These are phyloP conservation scores for Ctenochaetus hawaiiensis DNA, from an alignment of 2,797 vertebrate genomes.

Conservation along the genomic window DNA sequence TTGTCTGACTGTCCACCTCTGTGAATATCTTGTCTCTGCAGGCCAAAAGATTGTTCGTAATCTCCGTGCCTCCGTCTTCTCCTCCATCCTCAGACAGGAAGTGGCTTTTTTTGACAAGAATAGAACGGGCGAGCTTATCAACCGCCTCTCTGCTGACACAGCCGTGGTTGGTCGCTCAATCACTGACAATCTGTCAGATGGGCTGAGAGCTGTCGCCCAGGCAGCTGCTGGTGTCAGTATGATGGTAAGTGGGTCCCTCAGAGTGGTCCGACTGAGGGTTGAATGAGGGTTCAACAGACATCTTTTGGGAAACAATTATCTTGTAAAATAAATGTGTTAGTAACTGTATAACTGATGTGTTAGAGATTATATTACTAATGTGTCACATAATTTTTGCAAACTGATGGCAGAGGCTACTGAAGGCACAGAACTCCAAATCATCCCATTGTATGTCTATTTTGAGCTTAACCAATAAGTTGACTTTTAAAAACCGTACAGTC, in stretches of 20 bases:
- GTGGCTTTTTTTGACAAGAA: slow-evolving; percentile 96
- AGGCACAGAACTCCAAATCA: background rate
- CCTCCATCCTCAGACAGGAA: slow-evolving; percentile 95
- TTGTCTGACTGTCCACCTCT: background rate
- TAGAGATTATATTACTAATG: background rate
- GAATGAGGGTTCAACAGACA: background rate
- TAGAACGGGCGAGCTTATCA: slow-evolving; percentile 95
- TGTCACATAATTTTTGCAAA: background rate
- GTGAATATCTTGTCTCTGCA: slow-evolving; percentile 61
- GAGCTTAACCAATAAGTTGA: background rate
- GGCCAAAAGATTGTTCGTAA: slow-evolving; percentile 94
- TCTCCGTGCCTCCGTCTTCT: slow-evolving; percentile 90
- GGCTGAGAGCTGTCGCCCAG: slow-evolving; percentile 93
- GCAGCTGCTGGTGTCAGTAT: slow-evolving; percentile 93
- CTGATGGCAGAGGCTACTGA: background rate
- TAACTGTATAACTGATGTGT: background rate
- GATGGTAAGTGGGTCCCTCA: slow-evolving; percentile 89
- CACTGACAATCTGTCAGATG: slow-evolving; percentile 97
- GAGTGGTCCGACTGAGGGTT: background rate
- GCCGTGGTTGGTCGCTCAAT: slow-evolving; percentile 90
- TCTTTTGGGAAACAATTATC: background rate
- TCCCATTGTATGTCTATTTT: background rate
- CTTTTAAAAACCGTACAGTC: too few species aligned
- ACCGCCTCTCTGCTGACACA: slow-evolving; percentile 95
- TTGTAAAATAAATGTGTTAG: background rate